These are phyloP conservation scores for Xiphias gladius DNA, from an alignment of 2,113 vertebrate genomes.

Conservation along the genomic window DNA sequence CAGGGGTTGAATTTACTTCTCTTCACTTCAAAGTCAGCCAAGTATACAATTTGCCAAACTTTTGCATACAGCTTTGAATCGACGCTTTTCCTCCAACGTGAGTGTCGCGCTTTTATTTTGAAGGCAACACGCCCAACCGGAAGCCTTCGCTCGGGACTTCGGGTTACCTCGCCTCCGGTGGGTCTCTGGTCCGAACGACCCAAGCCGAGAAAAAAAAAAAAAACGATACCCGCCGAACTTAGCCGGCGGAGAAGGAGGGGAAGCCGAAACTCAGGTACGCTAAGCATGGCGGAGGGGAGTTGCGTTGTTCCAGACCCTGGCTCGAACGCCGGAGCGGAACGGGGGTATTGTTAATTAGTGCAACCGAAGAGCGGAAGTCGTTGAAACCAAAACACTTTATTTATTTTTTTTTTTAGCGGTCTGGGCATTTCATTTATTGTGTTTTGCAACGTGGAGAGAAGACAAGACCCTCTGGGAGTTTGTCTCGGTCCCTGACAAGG, in stretches of 20 bases:
- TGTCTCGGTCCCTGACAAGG: neutral
- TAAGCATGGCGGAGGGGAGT: neutral
- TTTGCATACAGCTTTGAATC: too few species aligned
- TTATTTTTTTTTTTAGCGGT: neutral
- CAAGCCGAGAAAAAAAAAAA: neutral
- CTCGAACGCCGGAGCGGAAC: neutral
- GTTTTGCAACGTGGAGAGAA: neutral
- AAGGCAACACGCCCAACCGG: conserved; percentile 56
- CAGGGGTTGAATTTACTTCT: too few species aligned
- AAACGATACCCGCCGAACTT: neutral
- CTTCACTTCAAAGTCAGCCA: too few species aligned
- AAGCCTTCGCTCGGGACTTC: neutral
- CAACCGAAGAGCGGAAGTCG: conserved; percentile 32
- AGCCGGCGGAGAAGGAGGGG: too few species aligned
- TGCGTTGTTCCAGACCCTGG: neutral
- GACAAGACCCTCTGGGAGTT: neutral
- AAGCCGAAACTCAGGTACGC: fast-evolving
- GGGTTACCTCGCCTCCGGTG: neutral
- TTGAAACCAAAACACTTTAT: conserved; percentile 1
- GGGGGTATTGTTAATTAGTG: neutral
- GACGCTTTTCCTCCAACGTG: neutral
- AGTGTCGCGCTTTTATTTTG: conserved; percentile 49
- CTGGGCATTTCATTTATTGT: neutral
- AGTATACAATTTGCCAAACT: too few species aligned
- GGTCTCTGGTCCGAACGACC: neutral